A percentile compares a stretch with the other conserved stretches of the same genome.
phyloP scores from a whole-genome alignment of 2,888 invertebrate species.

The Blomia tropicalis region DNA sequence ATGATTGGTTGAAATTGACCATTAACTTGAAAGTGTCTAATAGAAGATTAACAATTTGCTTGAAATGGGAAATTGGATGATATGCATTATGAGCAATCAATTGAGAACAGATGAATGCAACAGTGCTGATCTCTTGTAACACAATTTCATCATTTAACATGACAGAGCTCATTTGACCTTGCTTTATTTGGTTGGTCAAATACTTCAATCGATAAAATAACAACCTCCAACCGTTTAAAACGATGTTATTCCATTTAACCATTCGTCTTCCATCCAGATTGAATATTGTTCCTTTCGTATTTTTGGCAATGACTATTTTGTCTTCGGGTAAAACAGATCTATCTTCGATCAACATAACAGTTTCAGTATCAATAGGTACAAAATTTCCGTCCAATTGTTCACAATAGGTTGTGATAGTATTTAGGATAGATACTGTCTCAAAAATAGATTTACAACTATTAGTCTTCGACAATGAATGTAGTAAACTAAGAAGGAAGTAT shows the following conservation, averaged over 20 bases:
- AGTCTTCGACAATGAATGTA: slow-evolving; percentile 8
- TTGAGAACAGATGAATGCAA: slow-evolving; percentile 20
- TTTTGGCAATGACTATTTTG: slow-evolving; percentile 8
- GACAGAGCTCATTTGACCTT: slow-evolving; percentile 17
- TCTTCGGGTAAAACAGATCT: not conserved
- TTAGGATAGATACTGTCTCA: slow-evolving; percentile 16
- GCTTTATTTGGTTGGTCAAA: slow-evolving; percentile 6
- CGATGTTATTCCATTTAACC: slow-evolving; percentile 22
- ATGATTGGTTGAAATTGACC: not conserved
- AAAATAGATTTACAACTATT: slow-evolving; percentile 13
- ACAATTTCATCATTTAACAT: slow-evolving; percentile 13
- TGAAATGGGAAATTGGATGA: slow-evolving; percentile 14
- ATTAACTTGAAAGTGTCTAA: slow-evolving; percentile 20
- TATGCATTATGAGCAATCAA: slow-evolving; percentile 12
- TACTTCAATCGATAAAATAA: slow-evolving; percentile 19
- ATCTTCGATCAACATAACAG: not conserved
- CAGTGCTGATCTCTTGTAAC: slow-evolving; percentile 11
- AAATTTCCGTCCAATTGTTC: slow-evolving; percentile 12
- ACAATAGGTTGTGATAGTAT: slow-evolving; percentile 12
- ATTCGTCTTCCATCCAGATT: slow-evolving; percentile 5
- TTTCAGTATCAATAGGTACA: slow-evolving; percentile 7
- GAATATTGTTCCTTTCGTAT: slow-evolving; percentile 11
- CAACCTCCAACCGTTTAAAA: slow-evolving; percentile 22
- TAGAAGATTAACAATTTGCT: not conserved
- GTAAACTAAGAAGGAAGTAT: slow-evolving; percentile 13